Percentiles rank a stretch among this genome's conserved stretches.
Evolutionary conservation across 2,797 vertebrate genomes (phyloP).

Genomic region (Luscinia luscinia): DNA sequence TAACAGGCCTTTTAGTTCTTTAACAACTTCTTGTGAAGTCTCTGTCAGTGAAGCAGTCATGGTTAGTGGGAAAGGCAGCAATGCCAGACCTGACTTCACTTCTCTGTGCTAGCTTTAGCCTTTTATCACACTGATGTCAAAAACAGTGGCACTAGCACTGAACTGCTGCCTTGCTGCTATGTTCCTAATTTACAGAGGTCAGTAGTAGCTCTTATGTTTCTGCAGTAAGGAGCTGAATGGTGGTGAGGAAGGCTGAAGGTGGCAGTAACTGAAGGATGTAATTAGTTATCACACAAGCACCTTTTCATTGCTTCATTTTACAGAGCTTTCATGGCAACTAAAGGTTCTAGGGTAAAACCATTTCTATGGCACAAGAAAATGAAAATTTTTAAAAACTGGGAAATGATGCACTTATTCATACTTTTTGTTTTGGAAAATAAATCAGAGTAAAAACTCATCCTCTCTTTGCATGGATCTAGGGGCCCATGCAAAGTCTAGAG

Average conservation of each 20-base stretch:
- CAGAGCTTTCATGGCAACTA: neutral
- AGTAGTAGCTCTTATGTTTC: neutral
- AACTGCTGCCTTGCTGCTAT: neutral
- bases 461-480: neutral
- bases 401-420: neutral
- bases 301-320: neutral
- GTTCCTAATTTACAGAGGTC: neutral
- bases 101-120: neutral
- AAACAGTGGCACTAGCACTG: neutral
- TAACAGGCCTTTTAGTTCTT: neutral
- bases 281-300: neutral
- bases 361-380: neutral
- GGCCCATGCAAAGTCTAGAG: neutral
- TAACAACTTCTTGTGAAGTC: neutral
- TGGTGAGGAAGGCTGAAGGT: neutral
- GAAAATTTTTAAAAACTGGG: neutral
- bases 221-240: neutral
- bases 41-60: neutral
- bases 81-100: neutral
- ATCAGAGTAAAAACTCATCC: neutral
- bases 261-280: neutral
- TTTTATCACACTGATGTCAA: neutral
- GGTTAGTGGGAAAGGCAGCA: neutral
- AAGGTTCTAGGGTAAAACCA: neutral
- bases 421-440: neutral